Percentiles rank a stretch among this genome's conserved stretches.
Conservation (phyloP, 2,888 invertebrate genomes). For the Anticlea derivata region DNA sequence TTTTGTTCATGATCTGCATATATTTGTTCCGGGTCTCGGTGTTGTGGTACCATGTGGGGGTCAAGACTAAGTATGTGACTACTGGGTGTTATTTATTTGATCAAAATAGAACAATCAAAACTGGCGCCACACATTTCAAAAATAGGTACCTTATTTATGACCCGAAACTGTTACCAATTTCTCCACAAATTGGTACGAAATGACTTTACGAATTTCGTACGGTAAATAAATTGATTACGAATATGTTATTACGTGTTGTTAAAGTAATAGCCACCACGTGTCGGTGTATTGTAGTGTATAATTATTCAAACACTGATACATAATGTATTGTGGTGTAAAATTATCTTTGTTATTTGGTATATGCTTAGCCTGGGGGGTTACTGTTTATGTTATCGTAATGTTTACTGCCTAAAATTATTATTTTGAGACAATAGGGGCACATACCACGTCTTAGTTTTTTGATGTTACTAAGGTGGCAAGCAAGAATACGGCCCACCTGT, state of each 20-base stretch:
- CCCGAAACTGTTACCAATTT: conserved; percentile 13
- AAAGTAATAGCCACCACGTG: conserved; percentile 31
- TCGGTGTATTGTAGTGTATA: conserved; percentile 25
- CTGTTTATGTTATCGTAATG: no score
- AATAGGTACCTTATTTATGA: conserved; percentile 7
- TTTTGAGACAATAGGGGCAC: conserved; percentile 23
- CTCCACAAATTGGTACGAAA: conserved; percentile 27
- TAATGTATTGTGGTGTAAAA: conserved; percentile 14
- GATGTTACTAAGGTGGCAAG: conserved; percentile 8
- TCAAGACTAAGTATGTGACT: no score
- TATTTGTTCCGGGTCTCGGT: no score
- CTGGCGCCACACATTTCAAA: conserved; percentile 19
- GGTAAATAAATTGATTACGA: conserved; percentile 33
- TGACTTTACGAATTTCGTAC: conserved; percentile 30
- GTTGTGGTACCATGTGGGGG: no score
- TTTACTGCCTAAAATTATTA: conserved; percentile 33
- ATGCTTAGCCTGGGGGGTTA: conserved; percentile 22
- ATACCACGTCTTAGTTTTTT: no score
- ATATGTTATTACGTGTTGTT: conserved; percentile 28
- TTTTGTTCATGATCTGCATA: no score
- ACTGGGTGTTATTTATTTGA: no score
- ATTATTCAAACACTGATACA: conserved; percentile 19
- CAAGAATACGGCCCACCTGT: no score
- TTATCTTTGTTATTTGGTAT: conserved; percentile 23
- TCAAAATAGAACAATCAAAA: conserved; percentile 18